Base-by-base conservation (phyloP, 2,888 invertebrate genomes). In the Polia nebulosa region DNA sequence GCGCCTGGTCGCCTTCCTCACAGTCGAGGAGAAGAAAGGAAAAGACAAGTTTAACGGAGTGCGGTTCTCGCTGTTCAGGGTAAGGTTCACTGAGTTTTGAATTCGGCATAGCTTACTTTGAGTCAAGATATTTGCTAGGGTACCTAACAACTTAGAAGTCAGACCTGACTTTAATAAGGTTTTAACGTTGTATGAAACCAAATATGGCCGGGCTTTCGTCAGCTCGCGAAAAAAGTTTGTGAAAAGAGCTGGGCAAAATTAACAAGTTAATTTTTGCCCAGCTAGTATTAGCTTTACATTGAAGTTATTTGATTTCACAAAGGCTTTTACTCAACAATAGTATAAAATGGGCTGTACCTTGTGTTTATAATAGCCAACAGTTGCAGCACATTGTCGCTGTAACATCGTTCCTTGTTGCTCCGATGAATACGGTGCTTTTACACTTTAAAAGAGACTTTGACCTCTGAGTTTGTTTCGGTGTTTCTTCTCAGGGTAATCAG, bases 1-100 rank as follows among this genome's bases (percentile, higher is more conserved):
- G 27, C 97, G 97, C 75, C 94, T 99, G 15, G 95, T 98, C 2
- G 94, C 96, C 15, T 98, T 97, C 91, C 96, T 98, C 72, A 97
- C 98, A 0, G 94, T 98, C 56, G 99, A 99, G 87, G 98, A 98
- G 86, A 98, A 98, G 89, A 98, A 98, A 87, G 98, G 98, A 29
- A 97, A 97, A 72, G 98, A 98, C 87, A 97, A 97, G 88, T 98
- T 98, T 88, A 97, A 96, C 84, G 96, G 96, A 1, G 96, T 96
- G 55, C 94, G 97, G 58, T 97, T 97, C 90, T 93, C 96, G 15
- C 91, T 98, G 68, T 98, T 98, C 88, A 97, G 98, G 96, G 97
- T 97, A 84, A 91, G 88, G 27, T 36, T 11, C 8, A 58, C 29
- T 44, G 2, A 2, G 2, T 4, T 27, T 15, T 41, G n/a, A n/a